A percentile compares a stretch with the other conserved stretches of the same genome.
Conservation (phyloP, 1,140 invertebrate genomes). For the Trichoplusia ni region DNA sequence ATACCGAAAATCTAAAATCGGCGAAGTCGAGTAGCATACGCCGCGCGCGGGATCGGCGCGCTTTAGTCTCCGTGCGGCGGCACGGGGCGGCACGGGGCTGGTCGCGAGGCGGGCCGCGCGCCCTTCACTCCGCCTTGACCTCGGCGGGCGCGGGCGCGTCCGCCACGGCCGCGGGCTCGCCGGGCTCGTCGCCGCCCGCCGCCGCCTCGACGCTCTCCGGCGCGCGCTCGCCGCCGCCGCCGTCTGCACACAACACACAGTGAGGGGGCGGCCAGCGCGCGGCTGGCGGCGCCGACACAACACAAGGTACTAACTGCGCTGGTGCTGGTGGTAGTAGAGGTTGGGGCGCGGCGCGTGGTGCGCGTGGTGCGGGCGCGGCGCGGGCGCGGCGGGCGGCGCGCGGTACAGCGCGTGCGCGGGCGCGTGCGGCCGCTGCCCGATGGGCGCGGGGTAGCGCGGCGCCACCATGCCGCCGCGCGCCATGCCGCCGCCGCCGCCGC, state of each 20-base stretch:
- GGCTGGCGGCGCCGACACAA: not conserved
- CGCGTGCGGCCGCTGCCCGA: conserved; percentile 73
- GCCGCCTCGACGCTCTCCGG: conserved; percentile 51
- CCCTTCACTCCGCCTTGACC: conserved; percentile 61
- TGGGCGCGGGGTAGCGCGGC: conserved; percentile 76
- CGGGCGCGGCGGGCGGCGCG: conserved; percentile 56
- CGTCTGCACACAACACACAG: conserved; percentile 46
- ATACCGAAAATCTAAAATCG: conserved; percentile 68
- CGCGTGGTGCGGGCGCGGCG: conserved; percentile 53
- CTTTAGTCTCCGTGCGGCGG: conserved; percentile 19
- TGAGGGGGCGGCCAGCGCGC: not conserved
- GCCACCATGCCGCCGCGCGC: conserved; percentile 57
- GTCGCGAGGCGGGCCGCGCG: conserved; percentile 25
- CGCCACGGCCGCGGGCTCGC: conserved; percentile 40
- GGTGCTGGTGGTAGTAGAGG: conserved; percentile 64
- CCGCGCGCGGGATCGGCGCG: conserved; percentile 29
- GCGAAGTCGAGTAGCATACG: conserved; percentile 40
- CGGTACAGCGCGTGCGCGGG: conserved; percentile 63
- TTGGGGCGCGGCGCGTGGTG: conserved; percentile 45
- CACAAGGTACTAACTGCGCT: conserved; percentile 62
- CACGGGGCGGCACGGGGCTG: conserved; percentile 29
- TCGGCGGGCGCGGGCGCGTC: conserved; percentile 54
- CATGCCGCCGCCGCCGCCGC: conserved; percentile 52
- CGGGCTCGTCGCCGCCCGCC: conserved; percentile 44
- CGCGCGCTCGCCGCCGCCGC: conserved; percentile 47